phyloP scores from a whole-genome alignment of 2,888 invertebrate species.

The Drosophila putrida region DNA sequence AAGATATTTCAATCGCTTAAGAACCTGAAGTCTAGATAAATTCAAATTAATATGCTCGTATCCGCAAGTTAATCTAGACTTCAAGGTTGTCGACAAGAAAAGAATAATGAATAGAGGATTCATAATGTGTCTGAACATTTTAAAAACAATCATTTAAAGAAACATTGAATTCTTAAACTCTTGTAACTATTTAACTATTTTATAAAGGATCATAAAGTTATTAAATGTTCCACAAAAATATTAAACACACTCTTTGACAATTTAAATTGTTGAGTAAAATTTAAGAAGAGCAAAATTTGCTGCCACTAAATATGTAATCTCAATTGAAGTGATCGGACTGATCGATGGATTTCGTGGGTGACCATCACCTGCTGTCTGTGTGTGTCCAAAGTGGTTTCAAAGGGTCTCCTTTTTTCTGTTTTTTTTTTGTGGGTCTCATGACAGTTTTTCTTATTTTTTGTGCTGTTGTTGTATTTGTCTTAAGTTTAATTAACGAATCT shows the following conservation, averaged over 20 bases:
- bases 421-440: slow-evolving; percentile 22
- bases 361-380: slow-evolving; percentile 18
- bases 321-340: slow-evolving; percentile 5
- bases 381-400: slow-evolving; percentile 1
- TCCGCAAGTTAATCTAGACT: too few species aligned
- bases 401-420: neutral
- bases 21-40: too few species aligned
- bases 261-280: neutral
- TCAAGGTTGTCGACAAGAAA: too few species aligned
- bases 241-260: neutral
- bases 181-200: too few species aligned
- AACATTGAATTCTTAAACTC: too few species aligned
- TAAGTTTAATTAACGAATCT: slow-evolving; percentile 71
- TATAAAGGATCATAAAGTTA: too few species aligned
- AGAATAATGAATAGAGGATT: too few species aligned
- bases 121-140: too few species aligned
- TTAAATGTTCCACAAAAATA: too few species aligned
- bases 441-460: slow-evolving; percentile 26
- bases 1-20: too few species aligned
- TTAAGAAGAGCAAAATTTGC: neutral
- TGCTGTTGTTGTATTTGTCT: slow-evolving; percentile 6
- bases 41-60: too few species aligned
- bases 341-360: slow-evolving; percentile 12
- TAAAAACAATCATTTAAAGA: too few species aligned
- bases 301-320: neutral